These are phyloP conservation scores for Chrysogorgia sp. DNA, from an alignment of 92 coral and sea anemone genomes.

Conservation along the genomic window DNA sequence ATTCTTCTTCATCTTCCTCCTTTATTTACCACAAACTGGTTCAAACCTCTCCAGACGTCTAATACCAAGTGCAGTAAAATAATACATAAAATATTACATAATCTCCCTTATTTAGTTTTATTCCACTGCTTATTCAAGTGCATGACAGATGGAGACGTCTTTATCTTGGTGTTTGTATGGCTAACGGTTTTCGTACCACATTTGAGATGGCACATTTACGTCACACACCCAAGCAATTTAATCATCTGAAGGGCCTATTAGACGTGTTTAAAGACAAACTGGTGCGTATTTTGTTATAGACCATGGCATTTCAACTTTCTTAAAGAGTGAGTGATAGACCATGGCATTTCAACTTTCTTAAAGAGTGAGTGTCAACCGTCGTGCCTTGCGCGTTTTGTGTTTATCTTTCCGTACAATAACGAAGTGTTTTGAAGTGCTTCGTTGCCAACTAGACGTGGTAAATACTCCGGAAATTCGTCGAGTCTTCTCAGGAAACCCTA, in stretches of 20 bases:
- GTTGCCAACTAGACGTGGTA: too few species aligned
- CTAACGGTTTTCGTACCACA: slow-evolving; percentile 90
- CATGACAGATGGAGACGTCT: slow-evolving; percentile 91
- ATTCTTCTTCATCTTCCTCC: too few species aligned
- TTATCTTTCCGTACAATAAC: too few species aligned
- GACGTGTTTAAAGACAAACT: slow-evolving; percentile 93
- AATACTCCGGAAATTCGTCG: too few species aligned
- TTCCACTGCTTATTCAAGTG: slow-evolving; percentile 89
- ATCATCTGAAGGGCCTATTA: slow-evolving; percentile 88
- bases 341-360: too few species aligned
- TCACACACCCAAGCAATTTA: slow-evolving; percentile 75
- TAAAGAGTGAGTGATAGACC: neutral
- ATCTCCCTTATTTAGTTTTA: slow-evolving; percentile 49
- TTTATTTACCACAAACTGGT: too few species aligned
- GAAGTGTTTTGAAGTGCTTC: too few species aligned
- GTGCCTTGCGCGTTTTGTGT: too few species aligned
- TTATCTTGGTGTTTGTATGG: slow-evolving; percentile 86
- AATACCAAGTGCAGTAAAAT: too few species aligned
- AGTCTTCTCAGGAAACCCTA: too few species aligned
- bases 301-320: neutral
- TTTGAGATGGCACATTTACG: slow-evolving; percentile 88
- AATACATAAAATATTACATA: neutral
- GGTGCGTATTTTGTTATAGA: slow-evolving; percentile 39
- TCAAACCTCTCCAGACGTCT: too few species aligned
- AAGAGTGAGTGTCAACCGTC: too few species aligned